These are phyloP conservation scores for Eupithecia abbreviata DNA, from an alignment of 2,888 invertebrate species.

Conservation along the genomic window DNA sequence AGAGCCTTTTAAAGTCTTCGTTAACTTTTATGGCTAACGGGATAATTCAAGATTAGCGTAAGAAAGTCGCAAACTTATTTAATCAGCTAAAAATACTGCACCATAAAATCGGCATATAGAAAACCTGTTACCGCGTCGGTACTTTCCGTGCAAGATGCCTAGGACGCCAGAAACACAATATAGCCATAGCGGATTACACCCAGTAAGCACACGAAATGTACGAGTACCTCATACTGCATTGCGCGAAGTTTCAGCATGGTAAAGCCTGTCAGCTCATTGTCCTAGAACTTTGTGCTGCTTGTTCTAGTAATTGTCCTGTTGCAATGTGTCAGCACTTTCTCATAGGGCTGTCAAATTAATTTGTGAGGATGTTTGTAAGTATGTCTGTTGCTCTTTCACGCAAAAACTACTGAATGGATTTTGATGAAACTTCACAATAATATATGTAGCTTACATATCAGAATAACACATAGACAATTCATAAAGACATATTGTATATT, in stretches of 20 bases:
- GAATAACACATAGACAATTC: too few species aligned
- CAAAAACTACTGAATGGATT: too few species aligned
- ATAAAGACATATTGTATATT: too few species aligned
- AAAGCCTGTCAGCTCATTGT: not conserved
- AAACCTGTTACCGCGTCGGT: conserved; percentile 40
- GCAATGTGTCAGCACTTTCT: not conserved
- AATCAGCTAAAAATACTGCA: conserved; percentile 40
- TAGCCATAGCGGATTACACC: not conserved
- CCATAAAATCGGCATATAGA: conserved; percentile 40
- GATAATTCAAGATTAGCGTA: conserved; percentile 27
- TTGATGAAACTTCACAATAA: too few species aligned
- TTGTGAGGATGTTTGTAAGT: too few species aligned
- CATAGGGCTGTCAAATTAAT: too few species aligned
- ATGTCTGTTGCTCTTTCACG: too few species aligned
- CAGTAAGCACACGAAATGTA: conserved; percentile 1
- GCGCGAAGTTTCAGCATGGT: not conserved
- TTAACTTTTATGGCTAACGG: conserved; percentile 31
- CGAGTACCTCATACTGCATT: not conserved
- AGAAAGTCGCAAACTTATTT: conserved; percentile 38
- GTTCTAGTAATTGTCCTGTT: not conserved
- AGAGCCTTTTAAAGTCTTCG: conserved; percentile 24
- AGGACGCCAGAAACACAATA: conserved; percentile 20
- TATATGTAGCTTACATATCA: too few species aligned
- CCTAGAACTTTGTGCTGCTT: not conserved
- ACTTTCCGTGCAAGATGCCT: conserved; percentile 30